These are phyloP conservation scores for Benthosema pterotum DNA, from an alignment of 2,797 vertebrate species.

Conservation along the genomic window DNA sequence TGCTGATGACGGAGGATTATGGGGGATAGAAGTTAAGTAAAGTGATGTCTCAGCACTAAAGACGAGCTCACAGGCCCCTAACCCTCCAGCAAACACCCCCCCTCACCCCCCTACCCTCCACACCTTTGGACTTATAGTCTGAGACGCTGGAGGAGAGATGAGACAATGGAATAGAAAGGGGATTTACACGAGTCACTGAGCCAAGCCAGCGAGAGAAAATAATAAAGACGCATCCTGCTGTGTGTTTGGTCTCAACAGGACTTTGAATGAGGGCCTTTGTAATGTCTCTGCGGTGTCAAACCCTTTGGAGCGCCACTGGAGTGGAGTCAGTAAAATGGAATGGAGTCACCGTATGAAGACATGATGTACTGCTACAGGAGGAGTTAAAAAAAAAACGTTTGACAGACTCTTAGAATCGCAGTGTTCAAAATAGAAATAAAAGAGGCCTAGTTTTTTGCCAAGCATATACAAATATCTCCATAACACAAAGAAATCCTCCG, in stretches of 20 bases:
- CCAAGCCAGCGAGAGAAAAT: slow-evolving; percentile 39
- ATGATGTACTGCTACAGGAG: no score
- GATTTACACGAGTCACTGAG: slow-evolving; percentile 46
- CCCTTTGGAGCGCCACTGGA: no score
- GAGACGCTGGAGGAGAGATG: slow-evolving; percentile 9
- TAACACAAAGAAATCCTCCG: no score
- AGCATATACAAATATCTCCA: no score
- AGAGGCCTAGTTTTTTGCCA: no score
- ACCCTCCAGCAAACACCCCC: slow-evolving; percentile 3
- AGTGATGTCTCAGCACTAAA: slow-evolving; percentile 45
- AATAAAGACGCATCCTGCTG: slow-evolving; percentile 27
- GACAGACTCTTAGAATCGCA: no score
- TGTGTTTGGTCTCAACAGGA: slow-evolving; percentile 6
- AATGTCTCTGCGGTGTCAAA: no score
- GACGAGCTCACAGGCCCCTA: slow-evolving; percentile 53
- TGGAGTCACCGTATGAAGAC: no score
- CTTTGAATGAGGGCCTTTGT: no score
- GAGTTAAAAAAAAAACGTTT: no score
- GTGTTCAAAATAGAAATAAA: no score
- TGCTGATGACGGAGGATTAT: slow-evolving; percentile 66
- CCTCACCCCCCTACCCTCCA: slow-evolving; percentile 5
- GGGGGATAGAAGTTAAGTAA: slow-evolving; percentile 36
- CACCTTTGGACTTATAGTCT: slow-evolving; percentile 18
- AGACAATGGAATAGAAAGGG: slow-evolving; percentile 9
- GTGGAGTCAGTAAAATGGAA: no score